These are phyloP conservation scores for Pantala flavescens DNA, from an alignment of 1,140 invertebrate species.

Conservation along the genomic window DNA sequence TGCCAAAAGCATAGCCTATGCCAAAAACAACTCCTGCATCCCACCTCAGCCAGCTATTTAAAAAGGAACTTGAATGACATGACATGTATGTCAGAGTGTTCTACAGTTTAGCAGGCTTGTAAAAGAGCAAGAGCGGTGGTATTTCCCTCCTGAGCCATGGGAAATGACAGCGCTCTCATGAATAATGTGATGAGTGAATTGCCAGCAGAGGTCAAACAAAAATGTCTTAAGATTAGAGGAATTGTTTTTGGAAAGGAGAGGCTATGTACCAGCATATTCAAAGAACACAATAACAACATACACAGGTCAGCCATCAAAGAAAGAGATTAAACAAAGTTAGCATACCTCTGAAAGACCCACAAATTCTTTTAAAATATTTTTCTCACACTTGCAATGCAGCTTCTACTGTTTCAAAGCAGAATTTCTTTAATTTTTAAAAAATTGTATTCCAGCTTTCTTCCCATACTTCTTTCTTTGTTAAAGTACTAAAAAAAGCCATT, in stretches of 20 bases:
- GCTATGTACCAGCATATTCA: background rate
- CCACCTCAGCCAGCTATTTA: background rate
- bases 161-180: background rate
- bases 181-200: background rate
- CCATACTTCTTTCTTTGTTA: background rate
- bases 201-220: background rate
- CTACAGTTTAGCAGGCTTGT: background rate
- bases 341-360: background rate
- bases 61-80: background rate
- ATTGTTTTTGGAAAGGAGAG: background rate
- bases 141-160: background rate
- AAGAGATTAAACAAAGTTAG: background rate
- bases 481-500: background rate
- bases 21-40: background rate
- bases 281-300: slow-evolving; percentile 10
- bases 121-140: background rate
- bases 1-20: background rate
- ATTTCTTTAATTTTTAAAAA: background rate
- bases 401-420: background rate
- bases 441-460: background rate
- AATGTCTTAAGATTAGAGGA: background rate
- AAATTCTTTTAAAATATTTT: background rate
- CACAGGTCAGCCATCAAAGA: slow-evolving; percentile 4
- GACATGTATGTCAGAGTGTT: background rate
- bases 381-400: background rate